Evolutionary conservation across 2,113 vertebrate genomes (phyloP).

Genomic region (Athene noctua): DNA sequence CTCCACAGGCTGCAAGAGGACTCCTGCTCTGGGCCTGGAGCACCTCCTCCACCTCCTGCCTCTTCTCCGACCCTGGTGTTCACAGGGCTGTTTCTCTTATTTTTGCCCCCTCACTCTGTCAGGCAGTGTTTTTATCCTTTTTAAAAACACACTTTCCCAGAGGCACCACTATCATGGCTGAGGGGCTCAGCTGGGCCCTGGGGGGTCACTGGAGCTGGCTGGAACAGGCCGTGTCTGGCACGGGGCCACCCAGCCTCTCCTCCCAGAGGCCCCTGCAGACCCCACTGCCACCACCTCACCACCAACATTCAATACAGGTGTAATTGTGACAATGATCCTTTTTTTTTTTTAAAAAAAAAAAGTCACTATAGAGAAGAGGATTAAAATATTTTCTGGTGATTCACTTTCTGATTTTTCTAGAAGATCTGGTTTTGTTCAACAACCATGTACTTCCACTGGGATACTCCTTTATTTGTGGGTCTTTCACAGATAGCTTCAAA

Average conservation of each 20-base stretch:
- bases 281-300: too few species aligned
- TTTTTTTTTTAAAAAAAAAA: background rate
- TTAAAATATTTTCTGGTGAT: background rate
- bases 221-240: background rate
- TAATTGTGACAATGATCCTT: too few species aligned
- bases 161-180: too few species aligned
- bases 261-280: background rate
- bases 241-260: fast-evolving
- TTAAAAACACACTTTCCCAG: background rate
- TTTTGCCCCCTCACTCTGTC: background rate
- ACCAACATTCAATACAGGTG: too few species aligned
- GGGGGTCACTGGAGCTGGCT: fast-evolving
- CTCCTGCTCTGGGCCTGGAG: background rate
- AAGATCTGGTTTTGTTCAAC: background rate
- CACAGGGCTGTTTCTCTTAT: background rate
- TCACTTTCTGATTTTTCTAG: background rate
- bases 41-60: background rate
- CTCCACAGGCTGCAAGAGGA: background rate
- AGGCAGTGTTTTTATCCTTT: background rate
- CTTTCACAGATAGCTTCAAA: background rate
- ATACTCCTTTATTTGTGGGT: background rate
- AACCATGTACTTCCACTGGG: background rate
- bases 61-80: background rate
- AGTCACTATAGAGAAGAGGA: background rate
- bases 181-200: background rate